A percentile compares a stretch with the other conserved stretches of the same genome.
These are phyloP conservation scores for Hydractinia symbiolongicarpus DNA, from an alignment of 30 jellyfish, hydroid and myxozoan genomes.

Conservation along the genomic window DNA sequence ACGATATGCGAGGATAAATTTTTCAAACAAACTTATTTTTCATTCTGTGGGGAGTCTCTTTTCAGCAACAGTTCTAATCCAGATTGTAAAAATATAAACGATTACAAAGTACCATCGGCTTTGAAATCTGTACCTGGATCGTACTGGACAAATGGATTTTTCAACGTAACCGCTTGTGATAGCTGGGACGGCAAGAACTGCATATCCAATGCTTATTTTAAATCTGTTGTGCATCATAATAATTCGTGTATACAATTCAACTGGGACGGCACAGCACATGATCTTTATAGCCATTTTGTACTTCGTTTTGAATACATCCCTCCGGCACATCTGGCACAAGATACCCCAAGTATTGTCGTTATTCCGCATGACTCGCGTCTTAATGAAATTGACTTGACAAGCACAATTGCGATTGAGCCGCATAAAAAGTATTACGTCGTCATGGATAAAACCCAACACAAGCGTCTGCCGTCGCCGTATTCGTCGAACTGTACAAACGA, in stretches of 20 bases:
- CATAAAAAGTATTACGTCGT: conserved; percentile 2
- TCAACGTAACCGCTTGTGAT: background rate
- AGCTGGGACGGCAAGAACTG: conserved; percentile 19
- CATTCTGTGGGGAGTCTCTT: conserved; percentile 6
- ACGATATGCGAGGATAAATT: conserved; percentile 9
- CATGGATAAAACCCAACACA: conserved; percentile 13
- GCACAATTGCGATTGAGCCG: conserved; percentile 11
- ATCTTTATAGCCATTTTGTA: conserved; percentile 6
- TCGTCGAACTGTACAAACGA: conserved; percentile 10
- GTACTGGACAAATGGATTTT: conserved; percentile 6
- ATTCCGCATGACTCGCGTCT: conserved; percentile 4
- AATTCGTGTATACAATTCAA: conserved; percentile 3
- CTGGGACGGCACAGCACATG: background rate
- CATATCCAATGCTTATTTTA: background rate
- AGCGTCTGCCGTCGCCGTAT: conserved; percentile 20
- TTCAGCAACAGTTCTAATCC: background rate
- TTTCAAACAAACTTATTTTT: background rate
- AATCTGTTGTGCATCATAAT: background rate
- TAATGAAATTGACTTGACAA: conserved; percentile 17
- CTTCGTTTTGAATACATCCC: conserved; percentile 1
- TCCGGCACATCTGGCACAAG: background rate
- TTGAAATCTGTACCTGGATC: background rate
- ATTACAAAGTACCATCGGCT: background rate
- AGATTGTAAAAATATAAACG: background rate
- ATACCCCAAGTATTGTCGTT: background rate